A percentile compares a stretch with the other conserved stretches of the same genome.
Evolutionary conservation across 2,888 invertebrate species (phyloP).

Genomic region (Agonum fuliginosum): DNA sequence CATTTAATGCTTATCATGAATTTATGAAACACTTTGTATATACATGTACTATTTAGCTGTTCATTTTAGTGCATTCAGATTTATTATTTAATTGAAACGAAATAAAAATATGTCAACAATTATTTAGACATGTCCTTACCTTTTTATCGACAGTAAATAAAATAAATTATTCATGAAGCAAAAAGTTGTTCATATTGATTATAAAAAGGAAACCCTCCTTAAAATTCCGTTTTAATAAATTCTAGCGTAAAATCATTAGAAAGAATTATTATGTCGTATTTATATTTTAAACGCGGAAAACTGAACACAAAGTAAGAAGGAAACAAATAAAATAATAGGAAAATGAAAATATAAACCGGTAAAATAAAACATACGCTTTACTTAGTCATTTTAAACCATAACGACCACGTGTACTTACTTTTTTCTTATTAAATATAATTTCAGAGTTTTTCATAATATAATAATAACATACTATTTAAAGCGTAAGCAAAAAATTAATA

Average conservation of each 20-base stretch:
- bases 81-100: slow-evolving; percentile 45
- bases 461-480: slow-evolving; percentile 28
- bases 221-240: slow-evolving; percentile 31
- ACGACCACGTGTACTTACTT: slow-evolving; percentile 11
- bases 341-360: background rate
- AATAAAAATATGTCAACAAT: slow-evolving; percentile 38
- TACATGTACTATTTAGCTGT: background rate
- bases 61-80: background rate
- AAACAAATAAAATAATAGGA: slow-evolving; percentile 29
- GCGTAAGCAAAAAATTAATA: background rate
- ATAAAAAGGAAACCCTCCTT: slow-evolving; percentile 31
- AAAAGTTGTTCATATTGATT: slow-evolving; percentile 48
- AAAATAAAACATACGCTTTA: background rate
- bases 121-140: slow-evolving; percentile 5
- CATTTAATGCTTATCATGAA: no score
- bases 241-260: slow-evolving; percentile 41
- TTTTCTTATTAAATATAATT: slow-evolving; percentile 1
- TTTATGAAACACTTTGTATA: no score
- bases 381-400: background rate
- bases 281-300: slow-evolving; percentile 1
- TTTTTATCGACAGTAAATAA: slow-evolving; percentile 6
- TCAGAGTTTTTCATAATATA: slow-evolving; percentile 5
- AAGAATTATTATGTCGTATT: background rate
- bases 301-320: background rate
- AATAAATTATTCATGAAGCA: slow-evolving; percentile 37